Conservation (phyloP, 2,113 vertebrate genomes). For the Ophthalmolycus amberensis region DNA sequence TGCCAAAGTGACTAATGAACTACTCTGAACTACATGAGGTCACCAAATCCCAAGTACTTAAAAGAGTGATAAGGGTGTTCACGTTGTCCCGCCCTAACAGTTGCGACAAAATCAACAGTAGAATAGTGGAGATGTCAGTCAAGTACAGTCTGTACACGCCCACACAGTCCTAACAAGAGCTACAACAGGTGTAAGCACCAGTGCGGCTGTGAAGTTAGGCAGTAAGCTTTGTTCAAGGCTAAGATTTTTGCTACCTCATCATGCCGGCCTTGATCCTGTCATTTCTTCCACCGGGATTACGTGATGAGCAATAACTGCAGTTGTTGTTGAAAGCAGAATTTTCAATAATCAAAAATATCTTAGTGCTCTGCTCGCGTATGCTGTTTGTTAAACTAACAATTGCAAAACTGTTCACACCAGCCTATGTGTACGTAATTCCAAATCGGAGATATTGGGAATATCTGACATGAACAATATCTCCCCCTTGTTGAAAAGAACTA, state of each 20-base stretch:
- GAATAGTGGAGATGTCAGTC: not conserved
- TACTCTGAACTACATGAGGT: not conserved
- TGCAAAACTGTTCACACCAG: not conserved
- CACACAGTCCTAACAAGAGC: constrained; percentile 12
- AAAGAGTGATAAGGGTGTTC: constrained; percentile 10
- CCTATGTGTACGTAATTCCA: not conserved
- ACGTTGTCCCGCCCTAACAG: not conserved
- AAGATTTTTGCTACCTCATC: not conserved
- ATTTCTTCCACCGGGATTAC: not conserved
- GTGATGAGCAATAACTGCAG: not conserved
- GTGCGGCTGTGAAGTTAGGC: not conserved
- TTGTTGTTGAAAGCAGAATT: not conserved
- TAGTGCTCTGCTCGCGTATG: not conserved
- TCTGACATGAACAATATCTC: not conserved
- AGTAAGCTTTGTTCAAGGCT: not conserved
- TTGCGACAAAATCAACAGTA: constrained; percentile 32
- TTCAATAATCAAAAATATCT: not conserved
- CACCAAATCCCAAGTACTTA: constrained; percentile 6
- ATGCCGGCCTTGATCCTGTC: not conserved
- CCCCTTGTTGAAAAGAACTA: not conserved
- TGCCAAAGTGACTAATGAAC: not conserved
- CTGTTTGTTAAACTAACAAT: not conserved
- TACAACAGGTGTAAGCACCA: not conserved
- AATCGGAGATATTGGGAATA: not conserved
- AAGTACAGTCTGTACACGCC: not conserved